Conservation (phyloP, 2,113 vertebrate genomes). For the Nestor notabilis region DNA sequence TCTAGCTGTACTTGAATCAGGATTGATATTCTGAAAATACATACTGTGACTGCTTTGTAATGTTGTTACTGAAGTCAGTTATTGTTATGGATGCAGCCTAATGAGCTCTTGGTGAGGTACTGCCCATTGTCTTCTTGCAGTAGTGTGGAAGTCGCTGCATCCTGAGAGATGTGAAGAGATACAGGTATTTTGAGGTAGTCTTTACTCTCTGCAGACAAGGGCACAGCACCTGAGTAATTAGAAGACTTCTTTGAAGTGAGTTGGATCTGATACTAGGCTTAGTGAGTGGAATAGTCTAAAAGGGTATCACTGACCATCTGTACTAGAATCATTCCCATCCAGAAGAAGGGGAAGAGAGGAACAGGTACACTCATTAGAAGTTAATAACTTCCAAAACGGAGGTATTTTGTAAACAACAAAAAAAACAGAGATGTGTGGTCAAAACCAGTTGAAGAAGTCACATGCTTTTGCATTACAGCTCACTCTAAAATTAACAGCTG, state of each 20-base stretch:
- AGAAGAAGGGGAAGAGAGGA: neutral
- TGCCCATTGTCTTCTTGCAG: neutral
- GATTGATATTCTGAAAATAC: neutral
- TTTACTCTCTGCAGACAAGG: neutral
- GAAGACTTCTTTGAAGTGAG: neutral
- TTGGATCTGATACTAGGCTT: neutral
- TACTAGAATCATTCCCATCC: neutral
- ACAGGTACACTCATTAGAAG: neutral
- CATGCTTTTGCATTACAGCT: neutral
- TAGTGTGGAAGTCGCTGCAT: neutral
- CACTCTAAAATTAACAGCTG: neutral
- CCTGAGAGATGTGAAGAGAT: neutral
- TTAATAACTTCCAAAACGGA: neutral
- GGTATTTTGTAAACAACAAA: neutral
- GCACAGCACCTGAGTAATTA: neutral
- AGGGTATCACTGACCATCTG: neutral
- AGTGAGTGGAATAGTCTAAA: neutral
- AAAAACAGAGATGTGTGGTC: neutral
- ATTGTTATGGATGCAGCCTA: neutral
- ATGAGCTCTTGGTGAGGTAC: constrained; percentile 6
- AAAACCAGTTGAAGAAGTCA: neutral
- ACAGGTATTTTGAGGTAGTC: neutral
- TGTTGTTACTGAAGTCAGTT: neutral
- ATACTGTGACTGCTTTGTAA: neutral
- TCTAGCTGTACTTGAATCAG: neutral